Evolutionary conservation across 1,140 invertebrate species (phyloP).

Genomic region (Acromyrmex charruanus): DNA sequence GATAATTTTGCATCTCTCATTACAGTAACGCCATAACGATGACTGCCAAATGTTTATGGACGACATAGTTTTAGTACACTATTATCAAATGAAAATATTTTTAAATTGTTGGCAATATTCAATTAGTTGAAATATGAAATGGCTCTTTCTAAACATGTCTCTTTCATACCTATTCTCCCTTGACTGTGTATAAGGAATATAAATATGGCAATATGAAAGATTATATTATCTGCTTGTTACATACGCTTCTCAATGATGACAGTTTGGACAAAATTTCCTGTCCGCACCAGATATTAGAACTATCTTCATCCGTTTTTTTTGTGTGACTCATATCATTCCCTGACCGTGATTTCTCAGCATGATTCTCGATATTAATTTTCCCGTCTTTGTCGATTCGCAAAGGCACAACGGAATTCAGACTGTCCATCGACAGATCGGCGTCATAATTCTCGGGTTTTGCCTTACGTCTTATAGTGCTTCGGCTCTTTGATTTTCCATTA

Average conservation of each 20-base stretch:
- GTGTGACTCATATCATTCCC: not conserved
- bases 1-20: too few relatives aligned
- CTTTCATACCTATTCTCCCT: too few relatives aligned
- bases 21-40: too few relatives aligned
- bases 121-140: too few relatives aligned
- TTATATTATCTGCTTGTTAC: conserved; percentile 35
- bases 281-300: conserved; percentile 77
- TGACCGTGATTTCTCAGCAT: not conserved
- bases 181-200: too few relatives aligned
- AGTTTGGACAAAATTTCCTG: conserved; percentile 83
- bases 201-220: not conserved
- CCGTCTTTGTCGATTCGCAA: conserved; percentile 80
- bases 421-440: conserved; percentile 83
- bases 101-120: too few relatives aligned
- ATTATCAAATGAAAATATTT: too few relatives aligned
- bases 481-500: conserved; percentile 77
- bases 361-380: conserved; percentile 73
- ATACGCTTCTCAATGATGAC: conserved; percentile 82
- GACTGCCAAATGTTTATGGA: too few relatives aligned
- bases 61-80: too few relatives aligned
- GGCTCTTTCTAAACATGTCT: too few relatives aligned
- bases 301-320: conserved; percentile 50
- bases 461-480: conserved; percentile 72
- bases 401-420: conserved; percentile 80
- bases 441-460: conserved; percentile 79